These are phyloP conservation scores for Drosophila truncata DNA, from an alignment of 1,140 invertebrate genomes.

Conservation along the genomic window DNA sequence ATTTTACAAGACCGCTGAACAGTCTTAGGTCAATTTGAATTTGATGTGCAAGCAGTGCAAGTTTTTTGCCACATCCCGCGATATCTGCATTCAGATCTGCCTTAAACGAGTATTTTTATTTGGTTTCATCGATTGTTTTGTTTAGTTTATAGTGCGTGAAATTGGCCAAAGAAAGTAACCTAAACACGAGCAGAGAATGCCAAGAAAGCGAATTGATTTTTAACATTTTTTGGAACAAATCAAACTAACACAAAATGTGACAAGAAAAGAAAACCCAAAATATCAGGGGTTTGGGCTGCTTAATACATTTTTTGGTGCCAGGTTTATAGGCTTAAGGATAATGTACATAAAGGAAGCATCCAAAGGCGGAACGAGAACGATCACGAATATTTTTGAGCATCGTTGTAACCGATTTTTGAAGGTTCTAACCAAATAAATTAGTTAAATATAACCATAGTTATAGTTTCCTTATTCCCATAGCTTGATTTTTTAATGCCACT, in stretches of 20 bases:
- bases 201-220: constrained; percentile 75
- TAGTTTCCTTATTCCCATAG: constrained; percentile 31
- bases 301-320: constrained; percentile 56
- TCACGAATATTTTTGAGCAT: constrained; percentile 82
- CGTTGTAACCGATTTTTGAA: constrained; percentile 72
- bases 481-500: constrained; percentile 58
- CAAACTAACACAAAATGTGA: constrained; percentile 53
- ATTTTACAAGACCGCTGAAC: constrained; percentile 47
- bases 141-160: constrained; percentile 82
- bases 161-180: constrained; percentile 56
- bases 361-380: constrained; percentile 52
- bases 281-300: constrained; percentile 31
- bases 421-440: constrained; percentile 24
- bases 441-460: constrained; percentile 16
- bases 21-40: constrained; percentile 45
- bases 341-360: constrained; percentile 46
- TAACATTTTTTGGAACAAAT: constrained; percentile 83
- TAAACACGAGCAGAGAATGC: constrained; percentile 52
- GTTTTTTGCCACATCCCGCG: constrained; percentile 77
- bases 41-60: constrained; percentile 80
- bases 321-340: constrained; percentile 61
- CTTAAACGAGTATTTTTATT: constrained; percentile 36
- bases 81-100: constrained; percentile 19
- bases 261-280: constrained; percentile 2
- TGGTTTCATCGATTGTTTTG: constrained; percentile 59